Evolutionary conservation across 2,888 invertebrate genomes (phyloP).

Genomic region (Leucozona laternaria): DNA sequence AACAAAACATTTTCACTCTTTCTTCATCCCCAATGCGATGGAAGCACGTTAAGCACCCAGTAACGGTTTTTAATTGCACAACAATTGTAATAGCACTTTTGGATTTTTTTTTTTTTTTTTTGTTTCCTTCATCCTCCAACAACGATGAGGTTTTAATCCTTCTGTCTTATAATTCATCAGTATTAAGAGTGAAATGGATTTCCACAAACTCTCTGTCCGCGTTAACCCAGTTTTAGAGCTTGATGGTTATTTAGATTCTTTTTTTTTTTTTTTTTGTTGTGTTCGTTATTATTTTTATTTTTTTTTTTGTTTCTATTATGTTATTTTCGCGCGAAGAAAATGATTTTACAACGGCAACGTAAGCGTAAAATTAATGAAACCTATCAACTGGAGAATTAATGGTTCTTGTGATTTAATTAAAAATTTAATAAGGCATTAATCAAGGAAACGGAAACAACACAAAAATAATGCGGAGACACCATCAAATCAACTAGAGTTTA

Average conservation of each 20-base stretch:
- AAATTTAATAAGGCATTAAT: slow-evolving; percentile 74
- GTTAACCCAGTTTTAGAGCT: slow-evolving; percentile 66
- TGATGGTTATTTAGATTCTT: slow-evolving; percentile 21
- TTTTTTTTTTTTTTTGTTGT: slow-evolving; percentile 2
- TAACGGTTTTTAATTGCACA: slow-evolving; percentile 71
- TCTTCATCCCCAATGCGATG: slow-evolving; percentile 20
- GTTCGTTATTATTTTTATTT: not conserved
- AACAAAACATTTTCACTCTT: slow-evolving; percentile 20
- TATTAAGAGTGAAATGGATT: slow-evolving; percentile 51
- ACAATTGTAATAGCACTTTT: slow-evolving; percentile 53
- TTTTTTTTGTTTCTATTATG: not conserved
- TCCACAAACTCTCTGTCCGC: slow-evolving; percentile 46
- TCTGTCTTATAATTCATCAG: slow-evolving; percentile 67
- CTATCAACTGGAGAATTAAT: slow-evolving; percentile 73
- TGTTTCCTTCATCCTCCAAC: not conserved
- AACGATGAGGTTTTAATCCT: slow-evolving; percentile 50
- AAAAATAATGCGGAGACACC: not conserved
- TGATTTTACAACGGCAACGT: slow-evolving; percentile 60
- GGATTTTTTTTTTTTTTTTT: too few species aligned
- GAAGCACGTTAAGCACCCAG: slow-evolving; percentile 36
- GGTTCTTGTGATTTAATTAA: slow-evolving; percentile 75
- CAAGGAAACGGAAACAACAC: slow-evolving; percentile 51
- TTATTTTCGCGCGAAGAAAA: slow-evolving; percentile 9
- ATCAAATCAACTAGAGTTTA: not conserved
- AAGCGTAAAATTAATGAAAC: slow-evolving; percentile 76